phyloP scores from a whole-genome alignment of 2,113 vertebrate species.

The Pithys albifrons region DNA sequence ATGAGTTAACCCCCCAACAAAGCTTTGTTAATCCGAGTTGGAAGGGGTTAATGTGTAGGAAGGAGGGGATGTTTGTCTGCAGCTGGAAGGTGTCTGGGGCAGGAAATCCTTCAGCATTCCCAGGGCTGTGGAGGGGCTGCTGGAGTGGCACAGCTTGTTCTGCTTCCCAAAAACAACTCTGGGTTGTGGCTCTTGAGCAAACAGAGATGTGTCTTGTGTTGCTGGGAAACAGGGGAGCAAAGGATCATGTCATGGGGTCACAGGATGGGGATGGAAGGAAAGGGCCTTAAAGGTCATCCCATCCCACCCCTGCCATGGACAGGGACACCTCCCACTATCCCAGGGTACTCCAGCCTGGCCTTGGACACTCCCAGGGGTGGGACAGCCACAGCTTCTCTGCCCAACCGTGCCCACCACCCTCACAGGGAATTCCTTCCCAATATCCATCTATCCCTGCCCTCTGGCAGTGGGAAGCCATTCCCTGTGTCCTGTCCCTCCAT shows the following conservation, averaged over 20 bases:
- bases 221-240: neutral
- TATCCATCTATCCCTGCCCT: too few relatives aligned
- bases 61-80: neutral
- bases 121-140: neutral
- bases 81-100: neutral
- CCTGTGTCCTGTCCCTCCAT: too few relatives aligned
- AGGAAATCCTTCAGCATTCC: neutral
- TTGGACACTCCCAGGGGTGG: too few relatives aligned
- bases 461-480: too few relatives aligned
- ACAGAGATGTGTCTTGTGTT: accelerated
- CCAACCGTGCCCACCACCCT: too few relatives aligned
- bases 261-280: neutral
- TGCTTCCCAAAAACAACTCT: neutral
- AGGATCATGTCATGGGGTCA: neutral
- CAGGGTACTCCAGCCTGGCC: too few relatives aligned
- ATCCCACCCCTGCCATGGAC: too few relatives aligned
- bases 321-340: too few relatives aligned
- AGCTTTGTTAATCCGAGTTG: neutral
- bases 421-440: too few relatives aligned
- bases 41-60: neutral
- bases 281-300: neutral
- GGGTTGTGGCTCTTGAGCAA: neutral
- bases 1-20: neutral
- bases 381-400: too few relatives aligned
- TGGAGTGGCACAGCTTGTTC: neutral